Percentiles rank a stretch among this genome's conserved stretches.
phyloP scores from a whole-genome alignment of 2,888 invertebrate genomes.

The Orthosia gothica region DNA sequence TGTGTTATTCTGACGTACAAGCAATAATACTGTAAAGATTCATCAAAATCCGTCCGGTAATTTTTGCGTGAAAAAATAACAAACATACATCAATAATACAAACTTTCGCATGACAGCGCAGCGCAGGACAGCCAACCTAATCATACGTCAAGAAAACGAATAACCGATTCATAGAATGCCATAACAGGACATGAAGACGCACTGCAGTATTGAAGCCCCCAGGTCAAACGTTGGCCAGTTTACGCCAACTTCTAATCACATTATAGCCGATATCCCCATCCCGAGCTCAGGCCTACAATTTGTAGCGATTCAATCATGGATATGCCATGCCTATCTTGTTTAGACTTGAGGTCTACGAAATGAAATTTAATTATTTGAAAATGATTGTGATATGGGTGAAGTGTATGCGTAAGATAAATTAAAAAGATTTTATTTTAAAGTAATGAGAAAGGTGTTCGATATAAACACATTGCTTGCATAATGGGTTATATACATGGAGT shows the following conservation, averaged over 20 bases:
- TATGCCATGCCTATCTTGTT: conserved; percentile 60
- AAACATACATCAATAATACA: no score
- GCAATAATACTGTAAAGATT: no score
- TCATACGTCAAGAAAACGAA: conserved; percentile 4
- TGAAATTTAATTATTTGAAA: conserved; percentile 55
- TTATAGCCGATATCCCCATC: conserved; percentile 51
- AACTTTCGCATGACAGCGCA: no score
- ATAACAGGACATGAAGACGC: conserved; percentile 43
- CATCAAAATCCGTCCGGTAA: no score
- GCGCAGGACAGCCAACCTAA: no score
- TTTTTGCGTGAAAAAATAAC: no score
- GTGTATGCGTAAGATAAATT: conserved; percentile 48
- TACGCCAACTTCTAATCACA: conserved; percentile 74
- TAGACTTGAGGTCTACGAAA: conserved; percentile 34
- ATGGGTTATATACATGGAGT: background rate
- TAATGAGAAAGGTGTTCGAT: conserved; percentile 32
- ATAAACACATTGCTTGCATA: background rate
- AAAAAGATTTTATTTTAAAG: conserved; percentile 41
- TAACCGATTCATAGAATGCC: conserved; percentile 19
- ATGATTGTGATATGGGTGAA: conserved; percentile 22
- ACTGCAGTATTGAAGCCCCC: conserved; percentile 53
- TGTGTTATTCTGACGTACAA: no score
- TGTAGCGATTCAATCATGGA: conserved; percentile 80
- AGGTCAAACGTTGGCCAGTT: conserved; percentile 73
- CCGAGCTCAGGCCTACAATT: conserved; percentile 76